These are phyloP conservation scores for Novumbra hubbsi DNA, from an alignment of 2,797 vertebrate genomes.

Conservation along the genomic window DNA sequence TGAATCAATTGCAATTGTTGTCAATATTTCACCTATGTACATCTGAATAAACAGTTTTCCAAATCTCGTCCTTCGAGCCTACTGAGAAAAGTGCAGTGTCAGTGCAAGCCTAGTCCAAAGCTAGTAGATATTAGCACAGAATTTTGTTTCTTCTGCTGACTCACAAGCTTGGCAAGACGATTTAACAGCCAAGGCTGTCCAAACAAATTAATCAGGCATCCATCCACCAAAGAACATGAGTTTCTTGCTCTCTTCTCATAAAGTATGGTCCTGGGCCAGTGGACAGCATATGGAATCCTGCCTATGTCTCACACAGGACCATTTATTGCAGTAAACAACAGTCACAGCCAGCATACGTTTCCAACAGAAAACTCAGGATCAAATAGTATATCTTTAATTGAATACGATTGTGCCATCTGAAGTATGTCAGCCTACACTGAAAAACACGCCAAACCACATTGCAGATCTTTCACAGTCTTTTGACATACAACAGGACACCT, in stretches of 20 bases:
- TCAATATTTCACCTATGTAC: neutral
- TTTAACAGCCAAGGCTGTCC: neutral
- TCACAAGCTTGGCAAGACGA: neutral
- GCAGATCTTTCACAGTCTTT: neutral
- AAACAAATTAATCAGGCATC: conserved; percentile 2
- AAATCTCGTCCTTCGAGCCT: no score
- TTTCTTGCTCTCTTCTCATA: neutral
- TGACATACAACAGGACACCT: neutral
- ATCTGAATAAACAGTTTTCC: neutral
- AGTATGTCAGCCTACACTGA: neutral
- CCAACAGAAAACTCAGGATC: neutral
- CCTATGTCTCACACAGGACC: no score
- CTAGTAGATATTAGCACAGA: conserved; percentile 4
- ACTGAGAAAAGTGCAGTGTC: neutral
- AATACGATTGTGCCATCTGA: neutral
- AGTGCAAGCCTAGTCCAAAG: neutral
- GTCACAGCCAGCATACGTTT: no score
- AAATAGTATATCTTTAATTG: neutral
- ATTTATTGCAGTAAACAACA: no score
- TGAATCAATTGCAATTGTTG: neutral
- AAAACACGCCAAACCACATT: neutral
- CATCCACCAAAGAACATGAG: conserved; percentile 4
- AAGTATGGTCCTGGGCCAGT: neutral
- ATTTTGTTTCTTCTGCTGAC: neutral
- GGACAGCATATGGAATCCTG: no score